Percentiles rank a stretch among this genome's conserved stretches.
phyloP scores from a whole-genome alignment of 2,888 invertebrate genomes.

The Spodoptera littoralis region DNA sequence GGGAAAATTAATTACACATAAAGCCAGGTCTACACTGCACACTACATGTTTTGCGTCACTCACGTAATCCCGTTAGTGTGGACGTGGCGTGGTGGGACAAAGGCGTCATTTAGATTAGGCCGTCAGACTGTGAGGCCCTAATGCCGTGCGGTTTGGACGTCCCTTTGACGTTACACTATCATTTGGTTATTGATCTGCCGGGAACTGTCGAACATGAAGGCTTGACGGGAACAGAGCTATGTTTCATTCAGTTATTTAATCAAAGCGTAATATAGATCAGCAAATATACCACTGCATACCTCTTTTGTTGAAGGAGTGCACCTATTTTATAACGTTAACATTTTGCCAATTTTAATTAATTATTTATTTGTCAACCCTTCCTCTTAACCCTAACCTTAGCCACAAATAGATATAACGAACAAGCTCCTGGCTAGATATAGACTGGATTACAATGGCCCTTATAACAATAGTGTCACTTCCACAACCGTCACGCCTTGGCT shows the following conservation, averaged over 20 bases:
- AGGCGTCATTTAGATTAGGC: slow-evolving; percentile 42
- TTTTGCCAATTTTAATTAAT: background rate
- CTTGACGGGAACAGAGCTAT: too few species aligned
- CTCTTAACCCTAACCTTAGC: slow-evolving; percentile 14
- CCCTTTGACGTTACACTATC: slow-evolving; percentile 20
- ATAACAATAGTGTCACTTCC: slow-evolving; percentile 42
- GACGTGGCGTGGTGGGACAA: slow-evolving; percentile 45
- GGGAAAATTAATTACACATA: slow-evolving; percentile 47
- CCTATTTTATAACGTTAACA: too few species aligned
- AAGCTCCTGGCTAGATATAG: background rate
- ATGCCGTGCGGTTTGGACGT: slow-evolving; percentile 26
- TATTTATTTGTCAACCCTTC: background rate
- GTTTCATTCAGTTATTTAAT: too few species aligned
- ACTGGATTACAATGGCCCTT: slow-evolving; percentile 13
- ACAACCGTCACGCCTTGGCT: slow-evolving; percentile 40
- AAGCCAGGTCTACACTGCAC: slow-evolving; percentile 44
- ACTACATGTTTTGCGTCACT: slow-evolving; percentile 45
- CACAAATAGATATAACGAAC: slow-evolving; percentile 4
- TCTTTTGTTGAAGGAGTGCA: too few species aligned
- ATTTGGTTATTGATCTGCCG: slow-evolving; percentile 9
- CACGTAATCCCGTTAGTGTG: slow-evolving; percentile 58
- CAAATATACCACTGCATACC: too few species aligned
- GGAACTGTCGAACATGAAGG: too few species aligned
- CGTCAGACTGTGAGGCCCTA: slow-evolving; percentile 22
- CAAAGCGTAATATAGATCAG: too few species aligned